Percentiles rank a stretch among this genome's conserved stretches.
phyloP scores from a whole-genome alignment of 2,888 invertebrate genomes.

The Metalampra italica region DNA sequence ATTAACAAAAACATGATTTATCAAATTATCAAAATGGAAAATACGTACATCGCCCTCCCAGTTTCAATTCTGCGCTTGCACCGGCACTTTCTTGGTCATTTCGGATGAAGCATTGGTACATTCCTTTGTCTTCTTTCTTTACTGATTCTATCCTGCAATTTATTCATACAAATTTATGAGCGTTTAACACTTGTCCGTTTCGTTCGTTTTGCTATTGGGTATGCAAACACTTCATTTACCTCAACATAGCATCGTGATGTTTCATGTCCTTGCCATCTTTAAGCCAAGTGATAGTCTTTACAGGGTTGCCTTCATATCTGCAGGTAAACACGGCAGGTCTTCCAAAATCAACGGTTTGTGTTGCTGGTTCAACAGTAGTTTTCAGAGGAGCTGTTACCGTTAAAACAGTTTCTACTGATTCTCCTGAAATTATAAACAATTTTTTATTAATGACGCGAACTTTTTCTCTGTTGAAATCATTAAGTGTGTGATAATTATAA shows the following conservation, averaged over 20 bases:
- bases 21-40: too few relatives aligned
- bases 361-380: slow-evolving; percentile 92
- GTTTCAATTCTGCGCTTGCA: slow-evolving; percentile 93
- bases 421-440: slow-evolving; percentile 80
- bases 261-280: slow-evolving; percentile 94
- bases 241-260: slow-evolving; percentile 87
- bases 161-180: background rate
- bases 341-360: slow-evolving; percentile 96
- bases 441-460: background rate
- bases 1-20: too few relatives aligned
- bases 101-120: slow-evolving; percentile 97
- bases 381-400: slow-evolving; percentile 95
- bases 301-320: slow-evolving; percentile 93
- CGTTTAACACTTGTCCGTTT: background rate
- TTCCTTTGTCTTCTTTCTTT: slow-evolving; percentile 96
- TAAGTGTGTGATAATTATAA: background rate
- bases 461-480: too few relatives aligned
- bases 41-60: slow-evolving; percentile 91
- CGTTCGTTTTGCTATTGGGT: too few relatives aligned
- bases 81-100: slow-evolving; percentile 96
- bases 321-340: slow-evolving; percentile 95
- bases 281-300: slow-evolving; percentile 94
- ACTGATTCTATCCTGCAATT: slow-evolving; percentile 88
- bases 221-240: slow-evolving; percentile 32
- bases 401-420: slow-evolving; percentile 94